Base-by-base conservation (phyloP, 2,113 vertebrate genomes). In the Campylomormyrus numenius region DNA sequence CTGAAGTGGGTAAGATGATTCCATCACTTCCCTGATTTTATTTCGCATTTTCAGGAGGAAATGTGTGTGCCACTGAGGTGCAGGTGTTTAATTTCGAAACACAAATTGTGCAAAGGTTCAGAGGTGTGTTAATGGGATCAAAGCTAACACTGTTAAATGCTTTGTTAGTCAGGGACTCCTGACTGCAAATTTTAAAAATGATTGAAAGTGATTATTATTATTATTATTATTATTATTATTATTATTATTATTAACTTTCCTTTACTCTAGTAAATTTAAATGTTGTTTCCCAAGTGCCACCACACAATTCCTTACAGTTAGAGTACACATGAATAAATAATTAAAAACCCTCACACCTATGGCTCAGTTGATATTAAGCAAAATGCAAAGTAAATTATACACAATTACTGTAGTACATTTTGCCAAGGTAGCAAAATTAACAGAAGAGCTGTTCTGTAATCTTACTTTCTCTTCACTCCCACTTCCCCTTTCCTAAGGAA, bases 91-190 rank as follows among this genome's bases (percentile, higher is more conserved):
- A 24, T 39, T 84, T 87, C 56, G 62, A 42, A 87, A 90, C 52
- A 66, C 53, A 87, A 80, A 31, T 19, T 39, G 85, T 88, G 83
- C 35, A 77, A 92, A 90, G 86, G 77, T 70, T 89, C 62, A 88
- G 92, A 90, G 92, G 94, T 94, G 95, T 93, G 93, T 93, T 94
- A 93, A 93, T 93, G 93, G 21, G 80, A 19, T 48, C 80, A 84
- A 5, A 48, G 6, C 0, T 21, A 84, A 56, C 11, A 56, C 50
- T 56, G 50, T 19, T 49, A 53, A 15, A 56, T 56, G 50, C 49
- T 27, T 10, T 84, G 39, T 48, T 45, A 84, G 42, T 21, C 80
- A 84, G 39, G 21, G 5, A 17, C 27, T 24, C 7, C 17, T 84
- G 19, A 2, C 8, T 19, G 42, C 35, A 48, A 24, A 84, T 42